Evolutionary conservation across 2,888 invertebrate genomes (phyloP).

Genomic region (Hydriomena furcata): DNA sequence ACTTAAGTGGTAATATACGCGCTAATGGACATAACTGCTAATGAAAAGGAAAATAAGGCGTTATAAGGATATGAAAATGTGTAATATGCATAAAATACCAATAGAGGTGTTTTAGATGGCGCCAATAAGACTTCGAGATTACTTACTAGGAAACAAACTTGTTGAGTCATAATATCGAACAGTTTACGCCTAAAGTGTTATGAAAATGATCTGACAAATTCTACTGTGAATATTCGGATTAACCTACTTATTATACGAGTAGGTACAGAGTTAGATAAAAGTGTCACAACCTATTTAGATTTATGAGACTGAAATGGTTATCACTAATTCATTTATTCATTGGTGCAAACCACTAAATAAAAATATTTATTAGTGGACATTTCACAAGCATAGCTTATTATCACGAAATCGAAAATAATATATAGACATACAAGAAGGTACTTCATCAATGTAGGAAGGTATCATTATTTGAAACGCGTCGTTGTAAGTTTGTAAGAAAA

Average conservation of each 20-base stretch:
- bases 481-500: too few relatives aligned
- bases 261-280: too few relatives aligned
- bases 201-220: conserved; percentile 7
- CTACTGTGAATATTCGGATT: conserved; percentile 8
- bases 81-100: conserved; percentile 15
- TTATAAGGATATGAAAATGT: not conserved
- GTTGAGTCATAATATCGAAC: conserved; percentile 8
- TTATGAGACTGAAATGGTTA: too few relatives aligned
- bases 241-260: not conserved
- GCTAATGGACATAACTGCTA: conserved; percentile 12
- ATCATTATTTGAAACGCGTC: too few relatives aligned
- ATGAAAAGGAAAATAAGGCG: conserved; percentile 8
- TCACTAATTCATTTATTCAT: too few relatives aligned
- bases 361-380: too few relatives aligned
- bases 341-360: too few relatives aligned
- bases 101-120: not conserved
- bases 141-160: not conserved
- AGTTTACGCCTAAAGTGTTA: conserved; percentile 3
- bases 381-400: too few relatives aligned
- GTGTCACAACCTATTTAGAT: too few relatives aligned
- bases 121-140: not conserved
- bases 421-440: too few relatives aligned
- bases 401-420: too few relatives aligned
- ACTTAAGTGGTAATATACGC: not conserved
- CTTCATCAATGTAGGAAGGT: too few relatives aligned